A percentile compares a stretch with the other conserved stretches of the same genome.
Conservation (phyloP, 1,140 invertebrate genomes). For the Drosophila melanica region DNA sequence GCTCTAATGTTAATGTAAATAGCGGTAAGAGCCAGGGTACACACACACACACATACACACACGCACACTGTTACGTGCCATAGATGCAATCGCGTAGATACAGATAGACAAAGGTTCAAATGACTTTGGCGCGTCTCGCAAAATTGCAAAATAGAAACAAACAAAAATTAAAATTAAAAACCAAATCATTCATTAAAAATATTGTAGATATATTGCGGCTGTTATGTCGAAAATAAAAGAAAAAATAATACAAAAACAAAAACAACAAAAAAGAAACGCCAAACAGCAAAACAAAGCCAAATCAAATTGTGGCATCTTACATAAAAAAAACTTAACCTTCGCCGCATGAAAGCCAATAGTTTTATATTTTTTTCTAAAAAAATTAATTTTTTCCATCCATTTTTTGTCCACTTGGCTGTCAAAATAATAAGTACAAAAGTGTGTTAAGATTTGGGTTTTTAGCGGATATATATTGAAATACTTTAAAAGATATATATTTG, state of each 20-base stretch:
- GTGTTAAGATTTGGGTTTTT: not conserved
- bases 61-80: constrained; percentile 66
- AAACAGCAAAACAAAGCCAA: constrained; percentile 54
- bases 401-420: constrained; percentile 50
- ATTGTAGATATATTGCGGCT: constrained; percentile 55
- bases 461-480: not conserved
- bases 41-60: constrained; percentile 28
- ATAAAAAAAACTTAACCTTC: constrained; percentile 68
- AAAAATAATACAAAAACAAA: constrained; percentile 29
- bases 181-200: constrained; percentile 75
- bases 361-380: constrained; percentile 32
- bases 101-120: constrained; percentile 62
- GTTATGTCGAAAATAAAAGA: constrained; percentile 48
- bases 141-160: constrained; percentile 52
- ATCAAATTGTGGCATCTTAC: constrained; percentile 79
- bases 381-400: no score
- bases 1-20: constrained; percentile 82
- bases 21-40: constrained; percentile 72
- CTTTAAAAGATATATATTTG: constrained; percentile 40
- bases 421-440: constrained; percentile 21
- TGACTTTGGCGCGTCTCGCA: constrained; percentile 53
- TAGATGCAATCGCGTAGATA: constrained; percentile 65
- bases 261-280: constrained; percentile 22
- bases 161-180: constrained; percentile 49
- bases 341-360: constrained; percentile 48